Conservation (phyloP, 2,113 vertebrate genomes). For the Corvus moneduloides region DNA sequence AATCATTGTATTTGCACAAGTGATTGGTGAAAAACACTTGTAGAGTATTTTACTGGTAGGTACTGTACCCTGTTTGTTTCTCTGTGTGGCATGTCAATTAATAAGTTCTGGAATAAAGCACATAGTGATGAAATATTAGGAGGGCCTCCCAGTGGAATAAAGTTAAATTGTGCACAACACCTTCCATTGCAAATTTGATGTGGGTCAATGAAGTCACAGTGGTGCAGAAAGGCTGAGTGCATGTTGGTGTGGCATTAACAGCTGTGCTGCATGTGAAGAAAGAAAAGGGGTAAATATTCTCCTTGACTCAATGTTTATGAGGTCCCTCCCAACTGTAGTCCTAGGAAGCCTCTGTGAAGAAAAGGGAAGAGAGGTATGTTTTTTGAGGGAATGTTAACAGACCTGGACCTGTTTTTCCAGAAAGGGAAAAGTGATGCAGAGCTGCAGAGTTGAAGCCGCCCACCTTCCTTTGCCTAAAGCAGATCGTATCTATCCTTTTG, state of each 20-base stretch:
- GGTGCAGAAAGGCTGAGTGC: background rate
- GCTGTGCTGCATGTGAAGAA: background rate
- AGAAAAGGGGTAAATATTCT: background rate
- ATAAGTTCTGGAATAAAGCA: background rate
- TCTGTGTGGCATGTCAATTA: background rate
- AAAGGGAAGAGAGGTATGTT: background rate
- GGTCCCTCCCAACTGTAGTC: background rate
- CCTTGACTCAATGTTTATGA: background rate
- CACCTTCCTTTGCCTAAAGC: background rate
- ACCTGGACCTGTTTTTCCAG: background rate
- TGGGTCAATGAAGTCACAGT: background rate
- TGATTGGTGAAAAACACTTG: background rate
- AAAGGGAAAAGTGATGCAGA: background rate
- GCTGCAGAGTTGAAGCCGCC: background rate
- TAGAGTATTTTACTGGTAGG: background rate
- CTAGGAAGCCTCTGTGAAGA: background rate
- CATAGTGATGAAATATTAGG: background rate
- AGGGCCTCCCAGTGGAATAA: background rate
- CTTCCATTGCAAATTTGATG: accelerated
- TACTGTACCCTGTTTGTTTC: background rate
- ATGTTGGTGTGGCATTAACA: background rate
- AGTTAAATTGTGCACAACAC: background rate
- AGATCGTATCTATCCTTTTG: background rate
- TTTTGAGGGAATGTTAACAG: background rate
- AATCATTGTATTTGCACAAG: background rate